Evolutionary conservation across 2,797 vertebrate species (phyloP).

Genomic region (Serranus cabrilla): DNA sequence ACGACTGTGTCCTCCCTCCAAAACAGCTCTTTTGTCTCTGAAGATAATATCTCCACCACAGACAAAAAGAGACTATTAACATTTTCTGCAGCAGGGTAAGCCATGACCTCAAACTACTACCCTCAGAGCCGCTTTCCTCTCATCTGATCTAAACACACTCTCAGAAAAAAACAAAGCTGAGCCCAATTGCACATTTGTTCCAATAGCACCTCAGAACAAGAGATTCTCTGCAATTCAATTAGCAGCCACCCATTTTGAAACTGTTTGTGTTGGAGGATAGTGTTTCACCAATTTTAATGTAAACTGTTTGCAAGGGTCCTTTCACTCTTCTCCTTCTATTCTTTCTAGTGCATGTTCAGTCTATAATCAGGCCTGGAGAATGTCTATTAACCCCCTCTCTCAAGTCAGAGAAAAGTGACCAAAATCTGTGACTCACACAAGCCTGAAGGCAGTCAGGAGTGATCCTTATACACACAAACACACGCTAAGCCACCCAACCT

Average conservation of each 20-base stretch:
- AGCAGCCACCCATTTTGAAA: constrained; percentile 27
- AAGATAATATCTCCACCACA: constrained; percentile 62
- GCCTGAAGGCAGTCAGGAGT: neutral
- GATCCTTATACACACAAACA: constrained; percentile 26
- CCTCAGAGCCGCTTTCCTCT: constrained; percentile 43
- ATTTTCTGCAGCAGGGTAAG: constrained; percentile 42
- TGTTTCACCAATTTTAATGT: constrained; percentile 25
- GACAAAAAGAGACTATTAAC: constrained; percentile 56
- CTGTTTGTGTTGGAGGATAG: constrained; percentile 7
- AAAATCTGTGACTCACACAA: constrained; percentile 1
- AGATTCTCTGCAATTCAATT: constrained; percentile 29
- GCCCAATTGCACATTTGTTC: constrained; percentile 47
- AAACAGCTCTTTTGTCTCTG: constrained; percentile 50
- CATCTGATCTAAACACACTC: constrained; percentile 44
- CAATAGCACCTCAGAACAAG: constrained; percentile 20
- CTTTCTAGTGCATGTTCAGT: constrained; percentile 1
- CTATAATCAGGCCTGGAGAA: constrained; percentile 3
- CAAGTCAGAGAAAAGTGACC: neutral
- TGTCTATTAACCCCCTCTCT: neutral
- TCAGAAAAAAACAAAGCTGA: constrained; percentile 13
- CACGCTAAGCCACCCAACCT: constrained; percentile 13
- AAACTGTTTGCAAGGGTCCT: constrained; percentile 3
- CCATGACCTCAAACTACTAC: constrained; percentile 50
- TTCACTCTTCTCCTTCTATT: neutral
- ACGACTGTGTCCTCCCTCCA: constrained; percentile 31